Evolutionary conservation across 1,140 invertebrate species (phyloP), one percentile per base, ranked within the genome.

Genomic region (Formica selysi): DNA sequence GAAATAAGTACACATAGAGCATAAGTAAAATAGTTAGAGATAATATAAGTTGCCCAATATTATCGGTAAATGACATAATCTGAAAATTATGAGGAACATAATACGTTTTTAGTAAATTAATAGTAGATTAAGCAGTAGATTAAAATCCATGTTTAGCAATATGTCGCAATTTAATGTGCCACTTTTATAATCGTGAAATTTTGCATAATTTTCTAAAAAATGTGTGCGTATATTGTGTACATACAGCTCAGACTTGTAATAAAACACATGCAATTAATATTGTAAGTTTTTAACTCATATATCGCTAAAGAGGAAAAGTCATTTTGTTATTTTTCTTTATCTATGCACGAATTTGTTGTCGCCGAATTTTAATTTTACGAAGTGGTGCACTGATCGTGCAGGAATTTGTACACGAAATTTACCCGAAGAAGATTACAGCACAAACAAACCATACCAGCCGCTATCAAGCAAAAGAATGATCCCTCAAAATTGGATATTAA

Each of bases 361-460:
- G 22, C 41, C 3, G 3, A 67, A 22, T 11, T 67, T 13, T 38
- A 13, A 44, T 68, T n/a, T 41, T 13, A 68, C 16, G 16, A 68
- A 44, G 38, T 44, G 1, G 44, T n/a, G 3, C 11, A 68, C 8
- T 22, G 10, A 2, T 62, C 10, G 3, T 68, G 44, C n/a, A 5
- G 2, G 8, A 71, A 32, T 71, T 29, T 32, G 3, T 29, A 19
- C 16, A 57, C 5, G 1, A 44, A 57, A n/a, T 59, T 62, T 57
- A 80, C 78, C 29, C 4, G 48, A n/a, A 70, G 5, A n/a, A 80
- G 78, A 59, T 71, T 80, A 32, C 41, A 36, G 10, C 36, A 59
- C 13, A 70, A 7, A 38, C 64, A 51, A 16, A 3, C 5, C 7
- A 70, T 0, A 7, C 78, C 78, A n/a, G 41, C 10, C 3, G 2